A percentile compares a stretch with the other conserved stretches of the same genome.
phyloP scores from a whole-genome alignment of 2,113 vertebrate species.

The Odocoileus virginianus region DNA sequence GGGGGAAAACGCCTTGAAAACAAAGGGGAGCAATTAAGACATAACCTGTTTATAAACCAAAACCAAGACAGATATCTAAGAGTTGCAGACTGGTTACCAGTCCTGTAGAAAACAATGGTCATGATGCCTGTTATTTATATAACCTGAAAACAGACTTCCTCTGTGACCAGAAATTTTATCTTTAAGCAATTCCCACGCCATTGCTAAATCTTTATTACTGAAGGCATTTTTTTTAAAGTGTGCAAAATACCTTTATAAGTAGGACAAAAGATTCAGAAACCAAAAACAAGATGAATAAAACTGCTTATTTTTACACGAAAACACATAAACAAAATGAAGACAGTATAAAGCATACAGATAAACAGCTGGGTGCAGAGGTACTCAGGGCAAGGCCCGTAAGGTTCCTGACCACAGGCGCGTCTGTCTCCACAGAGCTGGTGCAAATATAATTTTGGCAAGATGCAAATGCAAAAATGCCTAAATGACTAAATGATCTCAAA shows the following conservation, averaged over 20 bases:
- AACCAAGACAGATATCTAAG: not conserved
- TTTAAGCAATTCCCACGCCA: not conserved
- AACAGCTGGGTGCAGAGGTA: not conserved
- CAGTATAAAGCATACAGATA: not conserved
- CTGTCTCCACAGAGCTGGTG: not conserved
- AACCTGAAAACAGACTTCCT: not conserved
- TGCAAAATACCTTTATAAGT: conserved; percentile 50
- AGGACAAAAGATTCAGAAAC: conserved; percentile 32
- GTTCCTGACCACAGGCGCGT: not conserved
- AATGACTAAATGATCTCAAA: not conserved
- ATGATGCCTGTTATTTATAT: not conserved
- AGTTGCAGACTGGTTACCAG: not conserved
- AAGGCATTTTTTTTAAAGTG: conserved; percentile 14
- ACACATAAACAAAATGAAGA: conserved; percentile 1
- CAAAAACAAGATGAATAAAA: not conserved
- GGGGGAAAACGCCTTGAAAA: conserved; percentile 2
- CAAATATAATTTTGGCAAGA: not conserved
- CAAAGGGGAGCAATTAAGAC: not conserved
- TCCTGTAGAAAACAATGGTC: not conserved
- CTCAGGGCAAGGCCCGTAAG: not conserved
- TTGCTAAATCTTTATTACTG: not conserved
- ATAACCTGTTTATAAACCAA: not conserved
- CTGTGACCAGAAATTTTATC: not conserved
- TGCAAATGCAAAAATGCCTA: not conserved
- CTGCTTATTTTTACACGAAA: not conserved